These are phyloP conservation scores for Phymastichus coffea DNA, from an alignment of 1,140 invertebrate species.

Conservation along the genomic window DNA sequence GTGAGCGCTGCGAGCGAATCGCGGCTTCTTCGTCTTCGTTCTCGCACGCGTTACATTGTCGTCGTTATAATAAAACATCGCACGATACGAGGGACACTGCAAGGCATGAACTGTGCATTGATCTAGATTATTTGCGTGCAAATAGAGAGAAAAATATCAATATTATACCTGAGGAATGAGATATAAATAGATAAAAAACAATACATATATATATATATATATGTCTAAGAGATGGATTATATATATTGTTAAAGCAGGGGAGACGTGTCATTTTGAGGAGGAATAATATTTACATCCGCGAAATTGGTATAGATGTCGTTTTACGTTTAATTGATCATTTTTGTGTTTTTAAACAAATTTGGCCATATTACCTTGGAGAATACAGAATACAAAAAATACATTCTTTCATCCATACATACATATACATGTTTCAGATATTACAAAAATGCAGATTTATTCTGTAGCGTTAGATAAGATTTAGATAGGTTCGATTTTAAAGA, in stretches of 20 bases:
- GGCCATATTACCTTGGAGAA: constrained; percentile 36
- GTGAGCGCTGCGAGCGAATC: no score
- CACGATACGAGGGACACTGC: no score
- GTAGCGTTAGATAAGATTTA: constrained; percentile 15
- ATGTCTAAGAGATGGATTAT: constrained; percentile 37
- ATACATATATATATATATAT: constrained; percentile 33
- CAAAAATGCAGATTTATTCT: constrained; percentile 3
- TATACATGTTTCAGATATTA: background rate
- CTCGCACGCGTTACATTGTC: no score
- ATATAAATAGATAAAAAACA: constrained; percentile 26
- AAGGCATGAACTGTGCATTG: no score
- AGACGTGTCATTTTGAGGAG: background rate
- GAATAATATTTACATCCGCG: constrained; percentile 45
- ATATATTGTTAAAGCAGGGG: constrained; percentile 44
- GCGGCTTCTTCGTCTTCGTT: no score
- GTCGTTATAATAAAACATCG: no score
- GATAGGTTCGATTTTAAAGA: constrained; percentile 16
- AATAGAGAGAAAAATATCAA: constrained; percentile 22
- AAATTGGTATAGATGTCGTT: constrained; percentile 30
- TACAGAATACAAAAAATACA: background rate
- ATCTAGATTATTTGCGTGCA: constrained; percentile 46
- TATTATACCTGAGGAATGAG: no score
- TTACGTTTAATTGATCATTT: constrained; percentile 47
- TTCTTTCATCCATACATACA: background rate
- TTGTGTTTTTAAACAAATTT: constrained; percentile 42